phyloP scores from a whole-genome alignment of 2,797 vertebrate genomes.

The Ambastaia sidthimunki region DNA sequence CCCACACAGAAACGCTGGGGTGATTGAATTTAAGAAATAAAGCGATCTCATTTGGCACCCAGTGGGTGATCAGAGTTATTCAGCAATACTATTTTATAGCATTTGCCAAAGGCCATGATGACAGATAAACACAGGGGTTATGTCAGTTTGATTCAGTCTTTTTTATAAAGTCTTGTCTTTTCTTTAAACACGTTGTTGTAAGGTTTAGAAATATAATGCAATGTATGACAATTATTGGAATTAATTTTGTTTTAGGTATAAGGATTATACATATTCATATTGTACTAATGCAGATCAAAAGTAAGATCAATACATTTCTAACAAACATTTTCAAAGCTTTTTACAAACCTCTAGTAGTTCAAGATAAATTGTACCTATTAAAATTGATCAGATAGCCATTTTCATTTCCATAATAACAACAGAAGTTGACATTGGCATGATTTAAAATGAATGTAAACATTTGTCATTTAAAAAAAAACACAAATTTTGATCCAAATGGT shows the following conservation, averaged over 20 bases:
- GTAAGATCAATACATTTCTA: not conserved
- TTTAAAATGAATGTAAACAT: not conserved
- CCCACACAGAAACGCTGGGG: slow-evolving; percentile 29
- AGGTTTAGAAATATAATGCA: not conserved
- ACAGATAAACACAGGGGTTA: slow-evolving; percentile 4
- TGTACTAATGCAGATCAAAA: no score
- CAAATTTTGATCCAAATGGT: not conserved
- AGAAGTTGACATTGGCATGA: not conserved
- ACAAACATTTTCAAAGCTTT: not conserved
- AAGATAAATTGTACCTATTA: not conserved
- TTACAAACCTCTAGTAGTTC: not conserved
- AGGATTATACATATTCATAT: no score
- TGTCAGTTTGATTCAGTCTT: slow-evolving; percentile 11
- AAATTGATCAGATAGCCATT: no score
- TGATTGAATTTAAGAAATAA: slow-evolving; percentile 38
- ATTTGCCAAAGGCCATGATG: not conserved
- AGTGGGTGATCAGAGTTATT: slow-evolving; percentile 30
- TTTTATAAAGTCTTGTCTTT: not conserved
- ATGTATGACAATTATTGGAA: not conserved
- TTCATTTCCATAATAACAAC: no score
- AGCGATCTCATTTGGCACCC: slow-evolving; percentile 25
- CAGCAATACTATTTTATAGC: slow-evolving; percentile 20
- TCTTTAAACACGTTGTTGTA: not conserved
- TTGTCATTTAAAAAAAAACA: not conserved
- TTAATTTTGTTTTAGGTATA: not conserved